Base-by-base conservation (phyloP, 2,113 vertebrate genomes). In the Helogale parvula region DNA sequence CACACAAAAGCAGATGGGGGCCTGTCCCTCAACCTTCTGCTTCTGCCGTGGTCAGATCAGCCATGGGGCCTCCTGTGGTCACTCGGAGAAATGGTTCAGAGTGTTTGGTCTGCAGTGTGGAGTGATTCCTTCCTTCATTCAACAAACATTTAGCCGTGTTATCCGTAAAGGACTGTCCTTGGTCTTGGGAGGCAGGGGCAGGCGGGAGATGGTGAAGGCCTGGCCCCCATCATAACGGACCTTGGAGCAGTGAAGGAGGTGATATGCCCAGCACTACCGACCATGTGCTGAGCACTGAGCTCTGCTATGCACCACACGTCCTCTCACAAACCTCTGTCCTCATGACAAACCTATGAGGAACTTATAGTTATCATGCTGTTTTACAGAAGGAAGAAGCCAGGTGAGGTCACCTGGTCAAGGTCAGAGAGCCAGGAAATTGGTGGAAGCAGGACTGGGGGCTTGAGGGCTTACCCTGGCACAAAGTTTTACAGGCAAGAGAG, bases 191-290 rank as follows among this genome's bases (percentile, higher is more conserved):
- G 50, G 45, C 0, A 8, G 79, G 5, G 5, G 11, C 1, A 5
- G 25, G 65, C 1, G 4, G 4, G 35, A 33, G 15, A 6, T 14
- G 68, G 14, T 21, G 33, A 11, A 15, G 52, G 35, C 31, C 47
- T 19, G 76, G 33, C 31, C 63, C 66, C 50, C 52, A 45, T 21
- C 38, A 33, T 85, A 14, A 79, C 0, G 41, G 79, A 50, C 45
- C 47, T 57, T 23, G 35, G 47, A 65, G 4, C 47, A 6, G n/a
- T 15, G 25, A 72, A 66, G 17, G 47, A 54, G n/a, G 54, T 4
- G 10, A 15, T 3, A 8, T 12, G 3, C 7, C 15, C 4, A 52
- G 23, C 11, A 21, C 8, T 0, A 16, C 54, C 1, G 1, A 3
- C 2, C 25, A 63, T 50, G 52, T 2, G 29, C 45, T 27, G 19